Conservation (phyloP, 92 coral and sea anemone species). For the Parazoanthus swiftii region DNA sequence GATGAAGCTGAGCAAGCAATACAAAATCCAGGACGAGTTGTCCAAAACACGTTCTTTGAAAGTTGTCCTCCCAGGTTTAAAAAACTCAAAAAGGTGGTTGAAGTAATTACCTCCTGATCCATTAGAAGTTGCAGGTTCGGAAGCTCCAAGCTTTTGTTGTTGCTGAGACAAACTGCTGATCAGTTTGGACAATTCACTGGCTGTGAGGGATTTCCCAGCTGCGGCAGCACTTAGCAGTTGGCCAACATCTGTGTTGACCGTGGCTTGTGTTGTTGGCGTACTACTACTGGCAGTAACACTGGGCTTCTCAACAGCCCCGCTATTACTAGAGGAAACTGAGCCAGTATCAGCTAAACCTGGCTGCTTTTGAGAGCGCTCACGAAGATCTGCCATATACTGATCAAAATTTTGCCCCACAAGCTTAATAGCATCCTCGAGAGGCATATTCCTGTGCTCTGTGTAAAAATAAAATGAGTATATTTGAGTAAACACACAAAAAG, state of each 20-base stretch:
- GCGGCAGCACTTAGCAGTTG: constrained; percentile 84
- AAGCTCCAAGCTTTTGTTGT: constrained; percentile 66
- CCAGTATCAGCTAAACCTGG: constrained; percentile 48
- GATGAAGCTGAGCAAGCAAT: background rate
- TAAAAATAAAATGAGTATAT: constrained; percentile 81
- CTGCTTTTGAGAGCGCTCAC: constrained; percentile 66
- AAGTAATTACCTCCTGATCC: constrained; percentile 68
- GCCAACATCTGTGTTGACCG: constrained; percentile 41
- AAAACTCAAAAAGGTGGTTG: background rate
- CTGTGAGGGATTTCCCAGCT: constrained; percentile 75
- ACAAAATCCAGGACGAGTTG: background rate
- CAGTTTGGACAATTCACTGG: constrained; percentile 82
- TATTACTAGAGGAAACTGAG: constrained; percentile 45
- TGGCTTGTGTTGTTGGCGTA: constrained; percentile 20
- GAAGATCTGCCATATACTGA: constrained; percentile 98
- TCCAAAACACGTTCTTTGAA: background rate
- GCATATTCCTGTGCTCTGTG: constrained; percentile 99
- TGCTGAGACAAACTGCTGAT: constrained; percentile 87
- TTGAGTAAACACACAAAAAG: constrained; percentile 34
- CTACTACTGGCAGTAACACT: constrained; percentile 35
- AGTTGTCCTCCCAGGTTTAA: constrained; percentile 6
- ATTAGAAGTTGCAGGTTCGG: constrained; percentile 53
- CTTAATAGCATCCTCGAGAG: constrained; percentile 98
- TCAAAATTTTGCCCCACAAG: constrained; percentile 99
- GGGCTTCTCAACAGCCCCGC: constrained; percentile 58